Evolutionary conservation across 2,888 invertebrate species (phyloP), one percentile per base, ranked within the genome.

Genomic region (Tryphoninae sp.): DNA sequence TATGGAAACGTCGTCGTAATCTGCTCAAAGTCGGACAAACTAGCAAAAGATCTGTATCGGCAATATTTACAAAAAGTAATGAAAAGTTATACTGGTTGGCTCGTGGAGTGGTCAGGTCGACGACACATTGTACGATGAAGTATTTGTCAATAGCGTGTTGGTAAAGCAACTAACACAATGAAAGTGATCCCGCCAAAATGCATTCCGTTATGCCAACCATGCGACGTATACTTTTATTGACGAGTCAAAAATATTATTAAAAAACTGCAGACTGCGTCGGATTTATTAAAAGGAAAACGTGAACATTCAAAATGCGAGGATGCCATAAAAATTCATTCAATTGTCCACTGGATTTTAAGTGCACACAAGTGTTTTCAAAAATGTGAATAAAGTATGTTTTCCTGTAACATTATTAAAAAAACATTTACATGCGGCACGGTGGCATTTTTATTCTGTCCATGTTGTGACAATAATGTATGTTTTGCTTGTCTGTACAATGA

Each of bases 181-280:
- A 72, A 80, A 80, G 67, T 79, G 19, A 81, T 81, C 64, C 78
- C 73, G 3, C 67, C 78, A 42, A 61, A 62, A 22, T 81, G 81
- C n/a, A 80, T 78, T 11, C 75, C 65, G 1, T 61, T 79, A 13
- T 65, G 74, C 45, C 78, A 81, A 33, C 78, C 67, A n/a, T 81
- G 78, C 22, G 81, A 74, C 40, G 73, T 81, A 45, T 80, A 80
- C 73, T 79, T 79, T 74, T 81, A 72, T 67, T 16, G 40, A 11
- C 58, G 80, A 65, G 65, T 72, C 11, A 80, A 80, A 55, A 81
- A 73, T 61, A 67, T 80, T n/a, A 74, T 65, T 16, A 74, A 79
- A 74, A 22, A 49, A 9, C n/a, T 78, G 11, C 72, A 78, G 45
- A 78, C 61, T 22, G 7, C 13, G 2, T 22, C 72, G 19, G 33